A percentile compares a stretch with the other conserved stretches of the same genome.
phyloP scores from a whole-genome alignment of 2,888 invertebrate species.

The Gnatocerus cornutus region DNA sequence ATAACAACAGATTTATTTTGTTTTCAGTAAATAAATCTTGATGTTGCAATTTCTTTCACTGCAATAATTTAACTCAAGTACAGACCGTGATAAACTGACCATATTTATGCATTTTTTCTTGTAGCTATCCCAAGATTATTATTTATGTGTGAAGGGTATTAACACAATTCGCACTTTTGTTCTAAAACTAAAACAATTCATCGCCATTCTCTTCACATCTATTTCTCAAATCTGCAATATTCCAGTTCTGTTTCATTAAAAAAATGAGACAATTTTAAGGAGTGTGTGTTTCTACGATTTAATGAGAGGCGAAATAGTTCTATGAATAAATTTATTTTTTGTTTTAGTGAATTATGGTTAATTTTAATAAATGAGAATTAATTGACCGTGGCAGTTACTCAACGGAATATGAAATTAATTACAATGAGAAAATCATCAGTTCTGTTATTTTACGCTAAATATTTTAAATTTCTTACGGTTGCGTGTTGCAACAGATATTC shows the following conservation, averaged over 20 bases:
- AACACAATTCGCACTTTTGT: slow-evolving; percentile 3
- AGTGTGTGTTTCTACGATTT: background rate
- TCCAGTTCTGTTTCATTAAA: background rate
- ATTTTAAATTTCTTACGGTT: too few species aligned
- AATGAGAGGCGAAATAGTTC: background rate
- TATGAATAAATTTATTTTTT: slow-evolving; percentile 13
- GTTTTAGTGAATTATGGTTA: slow-evolving; percentile 7
- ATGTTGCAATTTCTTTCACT: slow-evolving; percentile 23
- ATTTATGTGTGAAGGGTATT: slow-evolving; percentile 5
- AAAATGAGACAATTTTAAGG: background rate
- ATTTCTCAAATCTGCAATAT: background rate
- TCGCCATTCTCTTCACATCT: background rate
- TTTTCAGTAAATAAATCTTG: slow-evolving; percentile 23
- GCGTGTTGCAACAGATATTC: background rate
- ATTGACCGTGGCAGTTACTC: slow-evolving; percentile 13
- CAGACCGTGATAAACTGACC: slow-evolving; percentile 20
- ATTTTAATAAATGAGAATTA: slow-evolving; percentile 6
- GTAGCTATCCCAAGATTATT: background rate
- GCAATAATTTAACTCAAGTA: slow-evolving; percentile 23
- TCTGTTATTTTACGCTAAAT: too few species aligned
- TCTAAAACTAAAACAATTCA: slow-evolving; percentile 1
- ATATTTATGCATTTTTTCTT: background rate
- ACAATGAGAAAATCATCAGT: slow-evolving; percentile 4
- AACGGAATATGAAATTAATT: slow-evolving; percentile 5
- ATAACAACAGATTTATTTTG: slow-evolving; percentile 13